Percentiles rank a stretch among this genome's conserved stretches.
Evolutionary conservation across 2,113 vertebrate species (phyloP).

Genomic region (Pachyramphus minor): DNA sequence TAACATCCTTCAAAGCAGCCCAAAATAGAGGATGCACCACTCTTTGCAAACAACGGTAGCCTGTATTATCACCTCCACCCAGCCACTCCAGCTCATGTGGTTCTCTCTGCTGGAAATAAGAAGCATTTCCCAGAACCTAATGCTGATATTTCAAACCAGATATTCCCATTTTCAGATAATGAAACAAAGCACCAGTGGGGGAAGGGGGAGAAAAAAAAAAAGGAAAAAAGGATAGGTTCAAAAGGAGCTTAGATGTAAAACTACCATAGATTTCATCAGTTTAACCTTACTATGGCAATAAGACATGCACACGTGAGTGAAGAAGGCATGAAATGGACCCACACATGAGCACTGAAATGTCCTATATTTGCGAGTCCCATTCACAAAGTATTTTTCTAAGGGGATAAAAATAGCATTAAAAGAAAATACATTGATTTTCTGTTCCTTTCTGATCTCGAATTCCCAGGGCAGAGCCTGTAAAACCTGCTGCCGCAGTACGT

Average conservation of each 20-base stretch:
- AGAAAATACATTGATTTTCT: not conserved
- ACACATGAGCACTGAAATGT: rapidly evolving
- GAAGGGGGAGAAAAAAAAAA: no score
- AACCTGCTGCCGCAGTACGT: not conserved
- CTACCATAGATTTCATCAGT: not conserved
- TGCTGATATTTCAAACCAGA: not conserved
- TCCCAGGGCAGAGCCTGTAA: not conserved
- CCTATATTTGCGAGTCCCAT: not conserved
- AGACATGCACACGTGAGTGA: rapidly evolving
- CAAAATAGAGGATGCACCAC: not conserved
- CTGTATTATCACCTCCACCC: not conserved
- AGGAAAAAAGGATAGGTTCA: not conserved
- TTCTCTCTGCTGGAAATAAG: not conserved
- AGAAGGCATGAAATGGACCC: not conserved
- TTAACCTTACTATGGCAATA: not conserved
- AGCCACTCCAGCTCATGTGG: not conserved
- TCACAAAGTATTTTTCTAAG: not conserved
- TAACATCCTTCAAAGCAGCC: not conserved
- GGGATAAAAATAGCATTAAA: not conserved
- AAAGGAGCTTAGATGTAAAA: not conserved
- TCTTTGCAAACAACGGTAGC: not conserved
- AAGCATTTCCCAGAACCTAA: not conserved
- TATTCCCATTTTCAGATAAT: not conserved
- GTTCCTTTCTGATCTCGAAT: not conserved
- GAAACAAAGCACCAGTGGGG: not conserved